Evolutionary conservation across 2,113 vertebrate species (phyloP).

Genomic region (Chitala chitala): DNA sequence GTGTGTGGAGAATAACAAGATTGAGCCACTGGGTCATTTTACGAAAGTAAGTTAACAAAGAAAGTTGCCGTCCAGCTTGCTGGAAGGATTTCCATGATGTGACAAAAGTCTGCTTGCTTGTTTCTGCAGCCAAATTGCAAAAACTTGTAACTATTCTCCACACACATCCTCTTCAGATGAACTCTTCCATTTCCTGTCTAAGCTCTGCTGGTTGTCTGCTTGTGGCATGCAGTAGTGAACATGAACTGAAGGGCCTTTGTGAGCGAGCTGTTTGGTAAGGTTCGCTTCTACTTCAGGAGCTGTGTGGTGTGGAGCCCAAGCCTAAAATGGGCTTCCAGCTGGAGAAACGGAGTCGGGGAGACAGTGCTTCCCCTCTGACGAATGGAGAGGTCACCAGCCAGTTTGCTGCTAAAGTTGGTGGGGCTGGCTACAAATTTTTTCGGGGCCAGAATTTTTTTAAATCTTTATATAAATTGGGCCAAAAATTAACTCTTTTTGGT

Average conservation of each 20-base stretch:
- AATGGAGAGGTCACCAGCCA: constrained; percentile 36
- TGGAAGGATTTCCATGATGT: not conserved
- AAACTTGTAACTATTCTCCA: not conserved
- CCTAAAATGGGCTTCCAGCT: constrained; percentile 51
- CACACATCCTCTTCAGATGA: not conserved
- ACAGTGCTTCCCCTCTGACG: constrained; percentile 54
- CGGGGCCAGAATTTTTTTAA: too few relatives aligned
- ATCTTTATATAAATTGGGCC: too few relatives aligned
- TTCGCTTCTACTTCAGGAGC: constrained; percentile 58
- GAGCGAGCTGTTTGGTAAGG: too few relatives aligned
- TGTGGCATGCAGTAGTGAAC: not conserved
- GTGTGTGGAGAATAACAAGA: constrained; percentile 14
- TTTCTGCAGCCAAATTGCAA: too few relatives aligned
- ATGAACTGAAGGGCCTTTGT: not conserved
- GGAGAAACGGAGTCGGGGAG: constrained; percentile 53
- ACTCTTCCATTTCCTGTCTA: not conserved
- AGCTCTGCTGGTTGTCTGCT: not conserved
- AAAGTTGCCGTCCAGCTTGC: not conserved
- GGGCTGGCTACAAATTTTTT: constrained; percentile 28
- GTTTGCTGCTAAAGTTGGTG: constrained; percentile 34
- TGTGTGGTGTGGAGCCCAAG: constrained; percentile 69
- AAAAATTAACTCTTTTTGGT: too few relatives aligned
- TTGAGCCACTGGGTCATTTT: not conserved
- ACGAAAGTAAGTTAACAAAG: not conserved
- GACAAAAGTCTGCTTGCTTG: not conserved